These are phyloP conservation scores for Kryphioiulus occultus DNA, from an alignment of 2,888 invertebrate genomes.

Conservation along the genomic window DNA sequence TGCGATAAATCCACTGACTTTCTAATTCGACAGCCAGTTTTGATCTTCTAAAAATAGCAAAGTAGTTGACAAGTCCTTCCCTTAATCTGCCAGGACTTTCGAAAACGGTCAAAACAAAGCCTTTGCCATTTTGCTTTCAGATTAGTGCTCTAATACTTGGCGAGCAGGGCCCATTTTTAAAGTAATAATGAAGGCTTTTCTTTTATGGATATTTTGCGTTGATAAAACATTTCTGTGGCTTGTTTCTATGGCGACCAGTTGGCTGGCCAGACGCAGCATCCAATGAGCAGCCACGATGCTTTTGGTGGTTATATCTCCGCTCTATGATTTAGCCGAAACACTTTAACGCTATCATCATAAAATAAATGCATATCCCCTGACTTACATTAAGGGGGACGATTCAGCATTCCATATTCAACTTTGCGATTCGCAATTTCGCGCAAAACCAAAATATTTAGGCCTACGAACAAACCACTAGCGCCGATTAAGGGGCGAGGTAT, in stretches of 20 bases:
- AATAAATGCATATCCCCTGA: conserved; percentile 35
- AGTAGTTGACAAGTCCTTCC: not conserved
- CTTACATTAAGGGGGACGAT: conserved; percentile 27
- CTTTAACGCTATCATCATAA: conserved; percentile 35
- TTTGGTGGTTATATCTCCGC: conserved; percentile 30
- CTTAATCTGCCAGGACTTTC: not conserved
- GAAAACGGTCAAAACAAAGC: conserved; percentile 4
- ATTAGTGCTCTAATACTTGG: not conserved
- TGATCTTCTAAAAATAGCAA: not conserved
- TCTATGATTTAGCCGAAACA: conserved; percentile 31
- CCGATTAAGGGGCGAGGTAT: not conserved
- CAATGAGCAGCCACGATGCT: conserved; percentile 8
- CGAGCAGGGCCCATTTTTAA: conserved; percentile 11
- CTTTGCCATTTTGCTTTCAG: conserved; percentile 35
- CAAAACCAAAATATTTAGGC: not conserved
- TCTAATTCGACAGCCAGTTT: conserved; percentile 4
- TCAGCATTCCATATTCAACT: conserved; percentile 11
- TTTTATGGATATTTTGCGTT: conserved; percentile 35
- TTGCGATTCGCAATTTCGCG: not conserved
- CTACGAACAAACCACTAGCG: not conserved
- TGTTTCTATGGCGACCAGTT: conserved; percentile 41
- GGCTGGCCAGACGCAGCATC: conserved; percentile 35
- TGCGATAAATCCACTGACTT: not conserved
- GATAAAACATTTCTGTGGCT: conserved; percentile 45
- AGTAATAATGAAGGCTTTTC: conserved; percentile 35